Evolutionary conservation across 2,797 vertebrate genomes (phyloP), one percentile per base, ranked within the genome.

Genomic region (Denticeps clupeoides): DNA sequence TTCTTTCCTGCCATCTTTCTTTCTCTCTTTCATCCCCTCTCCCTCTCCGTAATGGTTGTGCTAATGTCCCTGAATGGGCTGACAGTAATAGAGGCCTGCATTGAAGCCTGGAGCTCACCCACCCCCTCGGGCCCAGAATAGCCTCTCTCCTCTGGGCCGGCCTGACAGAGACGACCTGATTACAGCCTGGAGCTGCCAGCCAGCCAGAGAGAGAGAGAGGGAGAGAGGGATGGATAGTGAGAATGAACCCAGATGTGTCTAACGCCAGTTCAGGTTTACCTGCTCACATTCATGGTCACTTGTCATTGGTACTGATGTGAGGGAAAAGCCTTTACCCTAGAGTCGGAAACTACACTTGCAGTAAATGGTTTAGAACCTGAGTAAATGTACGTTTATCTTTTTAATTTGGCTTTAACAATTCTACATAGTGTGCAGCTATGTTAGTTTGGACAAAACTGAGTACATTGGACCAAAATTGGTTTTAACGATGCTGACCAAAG

Each of bases 61-160:
- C 61, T 71, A 68, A 60, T 54, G 47, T 41, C 53, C 56, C 47
- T 42, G 65, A 62, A 62, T 55, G 62, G 74, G 70, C 79, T 77
- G 69, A 83, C 73, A 70, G 72, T 84, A 80, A 82, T 83, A 71
- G 73, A 70, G 55, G 64, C 58, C 65, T 65, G 53, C 43, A 47
- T 53, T 63, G 62, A 71, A 58, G 49, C 61, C 63, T 31, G 45
- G 12, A 45, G 55, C 60, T 65, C 50, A 51, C 50, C 71, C 71
- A 51, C 75, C 71, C 63, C 65, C 65, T 72, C 56, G 59, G 40
- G 47, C 58, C 65, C 55, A 58, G 63, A 82, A 83, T 81, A 78
- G 72, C 67, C 70, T 52, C 48, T 65, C 49, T 77, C 55, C 60
- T 50, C 50, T 71, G 60, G 62, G 51, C 70, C 65, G 59, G 68